Evolutionary conservation across 1,140 invertebrate genomes (phyloP).

Genomic region (Drosophila leontia): DNA sequence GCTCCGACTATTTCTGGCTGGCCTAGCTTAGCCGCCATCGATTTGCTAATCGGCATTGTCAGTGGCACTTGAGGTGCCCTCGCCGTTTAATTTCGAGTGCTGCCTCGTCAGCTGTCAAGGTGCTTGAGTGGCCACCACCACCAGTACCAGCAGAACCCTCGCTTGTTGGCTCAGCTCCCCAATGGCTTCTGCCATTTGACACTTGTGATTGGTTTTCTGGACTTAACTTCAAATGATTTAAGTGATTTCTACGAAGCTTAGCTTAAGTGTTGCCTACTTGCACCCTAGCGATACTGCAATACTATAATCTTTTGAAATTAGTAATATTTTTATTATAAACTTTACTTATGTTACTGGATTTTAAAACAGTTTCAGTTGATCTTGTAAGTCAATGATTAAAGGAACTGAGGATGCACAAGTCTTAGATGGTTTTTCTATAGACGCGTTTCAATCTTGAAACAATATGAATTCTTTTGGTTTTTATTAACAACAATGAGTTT

Average conservation of each 20-base stretch:
- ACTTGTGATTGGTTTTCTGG: conserved; percentile 44
- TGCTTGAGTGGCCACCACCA: conserved; percentile 18
- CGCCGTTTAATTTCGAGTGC: conserved; percentile 76
- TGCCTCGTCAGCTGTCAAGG: conserved; percentile 40
- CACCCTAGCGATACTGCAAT: no score
- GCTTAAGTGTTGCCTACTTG: background rate
- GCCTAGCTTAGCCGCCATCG: conserved; percentile 24
- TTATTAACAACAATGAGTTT: no score
- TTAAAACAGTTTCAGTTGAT: no score
- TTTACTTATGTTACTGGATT: no score
- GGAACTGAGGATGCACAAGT: no score
- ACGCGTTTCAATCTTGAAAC: no score
- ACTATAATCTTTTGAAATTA: no score
- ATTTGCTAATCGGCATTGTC: conserved; percentile 68
- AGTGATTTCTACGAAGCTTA: conserved; percentile 10
- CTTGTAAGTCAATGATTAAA: no score
- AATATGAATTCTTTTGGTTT: no score
- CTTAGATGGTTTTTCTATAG: no score
- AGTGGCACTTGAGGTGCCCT: conserved; percentile 50
- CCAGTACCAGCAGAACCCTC: conserved; percentile 1
- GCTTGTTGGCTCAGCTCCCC: conserved; percentile 7
- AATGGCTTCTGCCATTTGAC: conserved; percentile 31
- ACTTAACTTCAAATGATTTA: conserved; percentile 37
- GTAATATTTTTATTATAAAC: no score
- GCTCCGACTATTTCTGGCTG: conserved; percentile 5